Base-by-base conservation (phyloP, 2,113 vertebrate species). In the Oreochromis aureus region DNA sequence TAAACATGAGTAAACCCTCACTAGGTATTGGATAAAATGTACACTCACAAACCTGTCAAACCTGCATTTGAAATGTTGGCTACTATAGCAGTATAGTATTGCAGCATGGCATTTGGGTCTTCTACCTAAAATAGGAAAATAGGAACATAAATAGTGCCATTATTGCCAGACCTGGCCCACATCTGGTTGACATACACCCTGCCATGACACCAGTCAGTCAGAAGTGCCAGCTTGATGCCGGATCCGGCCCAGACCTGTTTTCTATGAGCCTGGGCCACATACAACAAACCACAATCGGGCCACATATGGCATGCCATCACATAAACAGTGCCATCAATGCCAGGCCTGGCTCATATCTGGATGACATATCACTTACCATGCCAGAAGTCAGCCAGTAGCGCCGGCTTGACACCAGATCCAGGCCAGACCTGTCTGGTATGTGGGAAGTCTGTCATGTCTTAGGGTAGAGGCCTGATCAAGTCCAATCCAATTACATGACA, bases 51-150 rank as follows among this genome's bases (percentile, higher is more conserved):
- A 27, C 1, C 10, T 13, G 16, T 51, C 1, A 51, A 51, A 51
- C 2, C 16, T 8, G 22, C 55, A 56, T 56, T 56, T 56, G 0
- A 7, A 56, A 27, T 4, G 11, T 1, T 56, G 55, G 55, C 22
- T 56, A 56, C 0, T 0, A 0, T 56, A 56, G 2, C 0, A 2
- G 22, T 56, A 27, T 56, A 56, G 55, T 0, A 56, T 56, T 56
- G 2, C 22, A 27, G 27, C 22, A 1, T 56, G 55, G 55, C 1
- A 56, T 56, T 1, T 27, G 1, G 55, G 2, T 56, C 0, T 56
- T 56, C 11, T 56, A 27, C 4, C 55, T 56, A 56, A 56, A 56
- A 56, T 27, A 24, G 24, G 24, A 24, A 24, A 24, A 27, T 27
- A 56, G 55, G 11, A 56, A 5, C 4, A 56, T 56, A 56, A 56